Evolutionary conservation across 2,888 invertebrate genomes (phyloP), one percentile per base, ranked within the genome.

Genomic region (Omphaloscelis lunosa): DNA sequence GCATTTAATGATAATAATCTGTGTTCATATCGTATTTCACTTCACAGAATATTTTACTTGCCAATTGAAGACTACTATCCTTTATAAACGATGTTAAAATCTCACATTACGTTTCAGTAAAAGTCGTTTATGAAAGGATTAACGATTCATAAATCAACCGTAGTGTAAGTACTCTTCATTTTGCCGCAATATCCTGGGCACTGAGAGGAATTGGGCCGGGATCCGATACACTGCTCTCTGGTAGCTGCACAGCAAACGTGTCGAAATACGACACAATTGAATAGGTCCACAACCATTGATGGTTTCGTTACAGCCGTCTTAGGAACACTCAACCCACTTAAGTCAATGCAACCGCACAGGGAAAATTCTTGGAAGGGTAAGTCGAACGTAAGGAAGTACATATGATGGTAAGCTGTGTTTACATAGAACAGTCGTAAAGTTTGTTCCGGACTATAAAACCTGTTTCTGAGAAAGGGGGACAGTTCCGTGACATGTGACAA

Each of bases 81-180:
- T 90, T 91, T 93, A 93, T 92, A 92, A 93, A 93, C 92, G 90
- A 91, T 88, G 89, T 90, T 91, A 88, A 90, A 90, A 82, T 86
- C 89, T 90, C 90, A 88, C 90, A 89, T 90, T 92, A 92, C 87
- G 89, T 89, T 89, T 90, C 89, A 86, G 90, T 89, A 89, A 91
- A 90, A 89, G 91, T 91, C 89, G 89, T 92, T 93, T 91, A 91
- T 91, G 90, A 90, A 91, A 84, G 58, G 75, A 73, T 92, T 94
- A 93, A 93, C 90, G 93, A 93, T 87, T 91, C 91, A 93, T 93
- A 94, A 94, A 94, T 91, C 89, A 88, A 87, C 90, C 86, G 83
- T 90, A 83, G 83, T 77, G 79, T 81, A 87, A 91, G 90, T 89
- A 85, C 83, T 66, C 83, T 84, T 77, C 76, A 85, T 77, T 86